Conservation (phyloP, 2,113 vertebrate species). For the Cyanoramphus novaezelandiae region DNA sequence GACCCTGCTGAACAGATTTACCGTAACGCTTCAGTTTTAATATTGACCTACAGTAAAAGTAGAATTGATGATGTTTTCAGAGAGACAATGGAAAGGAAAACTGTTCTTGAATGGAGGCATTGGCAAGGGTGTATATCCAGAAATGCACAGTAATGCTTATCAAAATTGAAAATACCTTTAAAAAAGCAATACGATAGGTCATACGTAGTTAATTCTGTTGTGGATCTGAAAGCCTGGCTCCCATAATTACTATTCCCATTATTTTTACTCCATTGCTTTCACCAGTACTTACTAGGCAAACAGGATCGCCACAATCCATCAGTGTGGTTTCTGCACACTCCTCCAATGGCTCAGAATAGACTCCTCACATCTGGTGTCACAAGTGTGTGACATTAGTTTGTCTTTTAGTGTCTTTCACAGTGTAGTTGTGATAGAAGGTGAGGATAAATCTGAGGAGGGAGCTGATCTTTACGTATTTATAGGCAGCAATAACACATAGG, state of each 20-base stretch:
- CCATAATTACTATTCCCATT: not conserved
- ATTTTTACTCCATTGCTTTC: not conserved
- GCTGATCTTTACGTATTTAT: not conserved
- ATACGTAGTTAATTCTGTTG: not conserved
- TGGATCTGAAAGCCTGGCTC: not conserved
- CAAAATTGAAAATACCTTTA: not conserved
- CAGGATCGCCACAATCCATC: not conserved
- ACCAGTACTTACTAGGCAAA: not conserved
- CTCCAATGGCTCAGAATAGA: not conserved
- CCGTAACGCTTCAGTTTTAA: not conserved
- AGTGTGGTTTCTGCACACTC: rapidly evolving
- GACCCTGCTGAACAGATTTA: not conserved
- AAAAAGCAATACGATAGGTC: too few relatives aligned
- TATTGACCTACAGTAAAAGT: not conserved
- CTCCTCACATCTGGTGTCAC: not conserved
- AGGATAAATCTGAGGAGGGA: not conserved
- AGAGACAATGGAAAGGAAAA: not conserved
- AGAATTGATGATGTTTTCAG: not conserved
- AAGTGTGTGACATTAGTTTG: not conserved
- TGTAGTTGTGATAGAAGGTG: not conserved
- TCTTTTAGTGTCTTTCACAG: not conserved
- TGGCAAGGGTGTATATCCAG: not conserved
- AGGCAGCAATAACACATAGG: not conserved
- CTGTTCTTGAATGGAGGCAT: not conserved
- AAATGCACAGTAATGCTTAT: not conserved